Percentiles rank a stretch among this genome's conserved stretches.
Conservation (phyloP, 2,888 invertebrate species). For the Bimastos eiseni region DNA sequence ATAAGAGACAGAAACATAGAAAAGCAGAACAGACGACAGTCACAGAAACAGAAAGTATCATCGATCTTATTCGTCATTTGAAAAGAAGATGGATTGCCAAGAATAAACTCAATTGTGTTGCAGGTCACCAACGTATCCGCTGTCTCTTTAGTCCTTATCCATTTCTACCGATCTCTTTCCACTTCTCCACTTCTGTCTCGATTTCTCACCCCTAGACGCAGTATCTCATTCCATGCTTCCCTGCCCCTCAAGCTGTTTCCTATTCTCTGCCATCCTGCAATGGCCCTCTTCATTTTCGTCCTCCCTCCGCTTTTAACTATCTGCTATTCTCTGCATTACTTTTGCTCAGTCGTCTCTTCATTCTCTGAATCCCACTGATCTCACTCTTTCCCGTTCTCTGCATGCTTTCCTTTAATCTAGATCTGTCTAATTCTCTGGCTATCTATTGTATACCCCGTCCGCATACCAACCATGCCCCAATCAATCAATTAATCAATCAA, state of each 20-base stretch:
- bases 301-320: neutral
- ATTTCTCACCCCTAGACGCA: neutral
- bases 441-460: too few relatives aligned
- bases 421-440: neutral
- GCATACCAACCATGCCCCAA: too few relatives aligned
- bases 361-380: neutral
- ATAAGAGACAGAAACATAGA: too few relatives aligned
- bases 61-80: neutral
- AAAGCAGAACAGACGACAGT: too few relatives aligned
- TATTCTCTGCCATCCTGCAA: neutral
- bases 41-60: neutral
- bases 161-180: neutral
- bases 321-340: too few relatives aligned
- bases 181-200: neutral
- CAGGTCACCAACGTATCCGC: neutral
- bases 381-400: neutral
- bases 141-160: neutral
- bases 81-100: neutral
- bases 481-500: too few relatives aligned
- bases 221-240: conserved; percentile 5
- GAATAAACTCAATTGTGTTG: neutral
- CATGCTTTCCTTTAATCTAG: neutral
- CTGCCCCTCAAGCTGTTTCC: neutral
- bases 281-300: neutral
- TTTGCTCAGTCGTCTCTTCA: too few relatives aligned